Percentiles rank a stretch among this genome's conserved stretches.
phyloP scores from a whole-genome alignment of 2,113 vertebrate species.

The Xyrauchen texanus region DNA sequence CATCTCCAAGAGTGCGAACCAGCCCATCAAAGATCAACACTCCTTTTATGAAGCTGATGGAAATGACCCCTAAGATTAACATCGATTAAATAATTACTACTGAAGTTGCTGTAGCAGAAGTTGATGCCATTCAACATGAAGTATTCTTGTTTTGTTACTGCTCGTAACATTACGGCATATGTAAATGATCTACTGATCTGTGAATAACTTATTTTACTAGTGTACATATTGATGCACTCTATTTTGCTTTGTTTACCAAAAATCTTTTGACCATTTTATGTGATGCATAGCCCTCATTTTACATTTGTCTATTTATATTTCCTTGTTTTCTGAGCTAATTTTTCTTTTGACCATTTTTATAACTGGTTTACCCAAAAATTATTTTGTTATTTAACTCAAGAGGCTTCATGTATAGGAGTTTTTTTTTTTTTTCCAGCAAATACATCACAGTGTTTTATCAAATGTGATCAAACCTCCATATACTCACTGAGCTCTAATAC shows the following conservation, averaged over 20 bases:
- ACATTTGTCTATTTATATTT: conserved; percentile 48
- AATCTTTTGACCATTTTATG: conserved; percentile 37
- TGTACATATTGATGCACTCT: conserved; percentile 44
- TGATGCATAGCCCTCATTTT: conserved; percentile 34
- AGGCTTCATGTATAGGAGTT: background rate
- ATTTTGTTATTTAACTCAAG: conserved; percentile 50
- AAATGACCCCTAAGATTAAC: conserved; percentile 74
- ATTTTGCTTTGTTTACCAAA: conserved; percentile 61
- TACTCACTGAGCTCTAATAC: background rate
- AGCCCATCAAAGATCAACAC: conserved; percentile 71
- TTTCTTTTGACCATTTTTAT: conserved; percentile 56
- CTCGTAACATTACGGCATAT: conserved; percentile 31
- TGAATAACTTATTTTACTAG: conserved; percentile 58
- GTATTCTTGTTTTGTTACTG: conserved; percentile 49
- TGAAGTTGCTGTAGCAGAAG: background rate
- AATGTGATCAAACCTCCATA: background rate
- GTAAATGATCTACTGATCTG: conserved; percentile 58
- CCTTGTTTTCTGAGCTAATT: conserved; percentile 56
- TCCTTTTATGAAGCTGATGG: conserved; percentile 87
- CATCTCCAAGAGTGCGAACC: conserved; percentile 43
- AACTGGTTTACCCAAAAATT: conserved; percentile 45
- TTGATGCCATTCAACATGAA: conserved; percentile 13
- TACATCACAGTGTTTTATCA: background rate
- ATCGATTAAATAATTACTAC: too few species aligned
- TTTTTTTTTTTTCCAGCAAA: background rate